Evolutionary conservation across 2,797 vertebrate species (phyloP), one percentile per base, ranked within the genome.

Genomic region (Micropoecilia bifurca): DNA sequence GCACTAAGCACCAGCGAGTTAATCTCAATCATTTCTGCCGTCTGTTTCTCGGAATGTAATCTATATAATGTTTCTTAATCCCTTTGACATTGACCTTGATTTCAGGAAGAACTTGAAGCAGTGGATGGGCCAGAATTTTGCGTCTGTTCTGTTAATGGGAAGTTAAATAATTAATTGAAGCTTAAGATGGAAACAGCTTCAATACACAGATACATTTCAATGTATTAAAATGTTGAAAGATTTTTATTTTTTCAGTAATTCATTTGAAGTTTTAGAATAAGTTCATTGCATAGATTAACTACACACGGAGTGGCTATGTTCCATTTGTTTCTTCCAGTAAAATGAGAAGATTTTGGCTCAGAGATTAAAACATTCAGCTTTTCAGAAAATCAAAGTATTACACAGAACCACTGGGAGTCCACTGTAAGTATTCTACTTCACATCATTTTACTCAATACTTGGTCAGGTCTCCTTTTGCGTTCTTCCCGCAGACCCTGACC

Each of bases 91-190:
- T 36, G n/a, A 74, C 71, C 41, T 76, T 75, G 63, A 48, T 78
- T 82, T 81, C 76, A 75, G 43, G n/a, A 71, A 9, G 28, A 68
- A 75, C 43, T 61, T 75, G 69, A 57, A 77, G 74, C 78, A 75
- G 72, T 77, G 71, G 72, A 39, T 36, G 6, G 33, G 22, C 66
- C 22, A 72, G 66, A 74, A 74, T 80, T 69, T 16, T 82, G 66
- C 45, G 48, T 83, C 59, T 76, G 22, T 14, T 76, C 18, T 41
- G 39, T 76, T 79, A 73, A 87, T 88, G 72, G 72, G 88, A 80
- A 80, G 88, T 86, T 86, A 75, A 80, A 81, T 79, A 69, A 59
- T 25, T 41, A 12, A 43, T 7, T 22, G 16, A 78, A 46, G 55
- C 72, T 80, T 4, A 57, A 77, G 77, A 71, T 78, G 76, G 77